Evolutionary conservation across 2,888 invertebrate genomes (phyloP), one percentile per base, ranked within the genome.

Genomic region (Stomorhina lunata): DNA sequence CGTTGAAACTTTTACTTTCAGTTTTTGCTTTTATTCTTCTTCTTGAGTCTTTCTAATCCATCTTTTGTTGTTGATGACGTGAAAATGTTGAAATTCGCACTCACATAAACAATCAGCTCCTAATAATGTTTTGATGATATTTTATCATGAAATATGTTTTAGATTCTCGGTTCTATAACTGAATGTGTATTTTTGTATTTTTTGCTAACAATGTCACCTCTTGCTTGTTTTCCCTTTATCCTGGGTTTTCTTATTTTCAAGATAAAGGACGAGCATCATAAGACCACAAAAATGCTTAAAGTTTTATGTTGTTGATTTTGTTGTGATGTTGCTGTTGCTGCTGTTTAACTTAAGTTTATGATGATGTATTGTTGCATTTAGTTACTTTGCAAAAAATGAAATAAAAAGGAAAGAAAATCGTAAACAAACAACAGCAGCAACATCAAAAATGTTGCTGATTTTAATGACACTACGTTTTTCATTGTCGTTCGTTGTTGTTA

Each of bases 301-400:
- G 29, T 73, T 80, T 69, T 45, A 61, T 72, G 63, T 48, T 57
- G 10, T n/a, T n/a, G n/a, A n/a, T n/a, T n/a, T n/a, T n/a, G n/a
- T n/a, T n/a, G n/a, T n/a, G n/a, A n/a, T n/a, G n/a, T n/a, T n/a
- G n/a, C n/a, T n/a, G n/a, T 48, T 57, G 57, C 10, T 32, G 43
- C 20, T 37, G n/a, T 17, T 73, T 29, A 73, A 63, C 20, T 63
- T 43, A 73, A 80, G 73, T 75, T 80, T 55, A 75, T 63, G 65
- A 50, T 79, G 79, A 71, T 75, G 63, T 69, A 71, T 76, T 63
- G 63, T 25, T 17, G 66, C 66, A 79, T 53, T 29, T n/a, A n/a
- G n/a, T n/a, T 22, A 53, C 59, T 40, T 72, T 10, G 22, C 20
- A 59, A 27, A 4, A 1, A 53, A 0, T 29, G 2, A 32, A 43